Evolutionary conservation across 1,140 invertebrate species (phyloP).

Genomic region (Drosophila pseudoananassae): DNA sequence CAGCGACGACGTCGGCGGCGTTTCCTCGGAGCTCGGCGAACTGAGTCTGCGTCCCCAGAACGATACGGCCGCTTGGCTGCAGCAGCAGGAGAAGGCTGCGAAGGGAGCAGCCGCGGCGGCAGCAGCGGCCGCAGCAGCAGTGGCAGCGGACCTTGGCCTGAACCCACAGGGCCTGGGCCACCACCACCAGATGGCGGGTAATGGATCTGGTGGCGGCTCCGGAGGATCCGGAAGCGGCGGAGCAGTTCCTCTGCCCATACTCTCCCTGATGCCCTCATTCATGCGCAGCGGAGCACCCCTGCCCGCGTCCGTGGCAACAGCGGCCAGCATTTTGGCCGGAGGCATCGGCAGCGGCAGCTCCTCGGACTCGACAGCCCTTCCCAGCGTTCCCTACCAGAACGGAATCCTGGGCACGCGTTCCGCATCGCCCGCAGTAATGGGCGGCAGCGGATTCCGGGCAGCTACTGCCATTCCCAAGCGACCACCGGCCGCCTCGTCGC

Average conservation of each 20-base stretch:
- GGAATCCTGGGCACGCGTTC: slow-evolving; percentile 82
- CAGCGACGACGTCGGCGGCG: slow-evolving; percentile 67
- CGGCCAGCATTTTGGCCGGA: slow-evolving; percentile 34
- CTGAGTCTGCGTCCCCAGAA: slow-evolving; percentile 81
- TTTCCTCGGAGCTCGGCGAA: slow-evolving; percentile 55
- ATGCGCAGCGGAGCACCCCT: slow-evolving; percentile 84
- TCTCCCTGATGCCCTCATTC: slow-evolving; percentile 83
- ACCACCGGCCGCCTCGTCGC: slow-evolving; percentile 46
- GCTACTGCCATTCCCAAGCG: slow-evolving; percentile 75
- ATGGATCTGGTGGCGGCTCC: slow-evolving; percentile 36
- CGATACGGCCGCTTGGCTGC: slow-evolving; percentile 79
- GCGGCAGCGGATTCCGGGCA: slow-evolving; percentile 61
- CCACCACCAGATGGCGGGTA: slow-evolving; percentile 46
- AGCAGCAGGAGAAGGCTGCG: slow-evolving; percentile 82
- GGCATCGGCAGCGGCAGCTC: slow-evolving; percentile 11
- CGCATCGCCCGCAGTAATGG: slow-evolving; percentile 69
- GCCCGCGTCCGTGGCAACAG: slow-evolving; percentile 84
- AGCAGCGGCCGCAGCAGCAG: slow-evolving; percentile 59
- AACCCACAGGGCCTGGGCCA: slow-evolving; percentile 85
- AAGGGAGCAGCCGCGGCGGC: slow-evolving; percentile 63
- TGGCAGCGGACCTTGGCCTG: slow-evolving; percentile 69
- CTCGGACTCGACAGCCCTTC: slow-evolving; percentile 9
- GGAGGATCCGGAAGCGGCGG: slow-evolving; percentile 53
- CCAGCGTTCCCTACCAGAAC: slow-evolving; percentile 71
- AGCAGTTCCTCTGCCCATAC: slow-evolving; percentile 84